Evolutionary conservation across 37 sponge, comb jelly and placozoan genomes (phyloP).

Genomic region (Halichondria panicea): DNA sequence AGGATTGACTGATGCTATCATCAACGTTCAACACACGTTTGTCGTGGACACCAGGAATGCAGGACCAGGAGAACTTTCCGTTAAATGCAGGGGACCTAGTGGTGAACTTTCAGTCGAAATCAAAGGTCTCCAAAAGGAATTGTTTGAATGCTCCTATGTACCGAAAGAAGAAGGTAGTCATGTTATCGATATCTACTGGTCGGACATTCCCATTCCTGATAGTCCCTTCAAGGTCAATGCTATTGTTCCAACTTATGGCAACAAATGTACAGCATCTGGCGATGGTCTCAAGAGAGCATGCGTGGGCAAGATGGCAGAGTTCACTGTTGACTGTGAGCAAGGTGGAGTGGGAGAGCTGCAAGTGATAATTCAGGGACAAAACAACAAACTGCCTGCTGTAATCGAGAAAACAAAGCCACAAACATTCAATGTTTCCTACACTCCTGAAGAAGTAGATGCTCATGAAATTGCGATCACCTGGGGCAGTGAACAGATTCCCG

Average conservation of each 20-base stretch:
- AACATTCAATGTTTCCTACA: conserved; percentile 30
- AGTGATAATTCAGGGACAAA: conserved; percentile 39
- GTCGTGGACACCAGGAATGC: conserved; percentile 48
- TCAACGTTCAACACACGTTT: conserved; percentile 28
- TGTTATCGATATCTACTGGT: conserved; percentile 47
- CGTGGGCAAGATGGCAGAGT: conserved; percentile 37
- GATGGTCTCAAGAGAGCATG: conserved; percentile 20
- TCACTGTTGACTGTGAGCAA: conserved; percentile 48
- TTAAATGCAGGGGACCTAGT: conserved; percentile 26
- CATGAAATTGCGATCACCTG: conserved; percentile 24
- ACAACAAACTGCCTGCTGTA: conserved; percentile 1
- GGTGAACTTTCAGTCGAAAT: conserved; percentile 3
- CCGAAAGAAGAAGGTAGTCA: conserved; percentile 57
- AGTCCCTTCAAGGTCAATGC: conserved; percentile 75
- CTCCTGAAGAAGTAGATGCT: conserved; percentile 48
- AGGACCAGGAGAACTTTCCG: conserved; percentile 51
- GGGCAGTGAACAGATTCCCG: conserved; percentile 29
- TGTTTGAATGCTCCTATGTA: conserved; percentile 10
- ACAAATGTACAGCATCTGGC: conserved; percentile 25
- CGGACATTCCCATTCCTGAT: conserved; percentile 54
- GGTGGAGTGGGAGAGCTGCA: conserved; percentile 57
- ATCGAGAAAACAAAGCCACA: conserved; percentile 4
- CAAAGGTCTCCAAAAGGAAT: neutral
- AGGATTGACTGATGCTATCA: conserved; percentile 33
- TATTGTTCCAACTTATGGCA: conserved; percentile 28